Evolutionary conservation across 2,113 vertebrate species (phyloP).

Genomic region (Tetraodon nigroviridis): DNA sequence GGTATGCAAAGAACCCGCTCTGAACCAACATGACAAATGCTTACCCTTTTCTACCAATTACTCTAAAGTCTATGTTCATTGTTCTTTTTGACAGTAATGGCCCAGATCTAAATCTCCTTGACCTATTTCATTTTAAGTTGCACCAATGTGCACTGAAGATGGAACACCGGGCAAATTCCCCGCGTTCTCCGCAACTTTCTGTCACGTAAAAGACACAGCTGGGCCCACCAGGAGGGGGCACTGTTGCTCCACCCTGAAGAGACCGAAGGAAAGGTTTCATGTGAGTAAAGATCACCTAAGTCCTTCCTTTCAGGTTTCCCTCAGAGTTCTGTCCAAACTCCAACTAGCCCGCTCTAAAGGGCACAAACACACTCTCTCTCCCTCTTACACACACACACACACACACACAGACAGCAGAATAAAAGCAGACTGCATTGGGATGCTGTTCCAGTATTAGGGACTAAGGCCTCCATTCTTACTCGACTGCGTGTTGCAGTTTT

Average conservation of each 20-base stretch:
- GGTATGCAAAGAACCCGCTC: constrained; percentile 34
- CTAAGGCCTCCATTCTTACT: constrained; percentile 14
- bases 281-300: neutral
- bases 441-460: constrained; percentile 17
- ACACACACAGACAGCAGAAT: constrained; percentile 48
- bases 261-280: neutral
- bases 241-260: constrained; percentile 55
- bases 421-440: constrained; percentile 36
- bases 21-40: constrained; percentile 51
- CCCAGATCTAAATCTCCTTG: constrained; percentile 67
- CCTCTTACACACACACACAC: constrained; percentile 42
- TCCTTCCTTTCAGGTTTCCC: constrained; percentile 13
- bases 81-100: constrained; percentile 57
- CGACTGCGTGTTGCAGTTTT: constrained; percentile 14
- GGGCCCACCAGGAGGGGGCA: constrained; percentile 62
- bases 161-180: constrained; percentile 1
- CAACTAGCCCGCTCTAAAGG: constrained; percentile 20
- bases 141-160: constrained; percentile 23
- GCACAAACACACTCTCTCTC: constrained; percentile 10
- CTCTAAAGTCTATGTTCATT: constrained; percentile 48
- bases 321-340: constrained; percentile 39
- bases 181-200: neutral
- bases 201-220: neutral
- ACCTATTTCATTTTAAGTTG: constrained; percentile 59
- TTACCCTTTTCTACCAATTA: constrained; percentile 58